Base-by-base conservation (phyloP, 2,113 vertebrate genomes). In the Zingel zingel region DNA sequence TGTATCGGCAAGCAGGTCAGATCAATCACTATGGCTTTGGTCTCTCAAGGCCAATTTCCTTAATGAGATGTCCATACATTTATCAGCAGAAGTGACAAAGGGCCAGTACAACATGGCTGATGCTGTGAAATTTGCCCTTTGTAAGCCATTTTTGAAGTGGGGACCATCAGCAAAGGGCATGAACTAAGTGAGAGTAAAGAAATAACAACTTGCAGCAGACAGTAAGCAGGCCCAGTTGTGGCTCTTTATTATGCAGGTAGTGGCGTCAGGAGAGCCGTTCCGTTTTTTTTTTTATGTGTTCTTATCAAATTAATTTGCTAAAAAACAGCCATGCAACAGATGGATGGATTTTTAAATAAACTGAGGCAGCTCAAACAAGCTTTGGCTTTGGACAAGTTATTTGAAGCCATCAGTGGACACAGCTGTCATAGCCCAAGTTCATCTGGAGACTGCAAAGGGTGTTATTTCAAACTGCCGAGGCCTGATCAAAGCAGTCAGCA, bases 51-150 rank as follows among this genome's bases (percentile, higher is more conserved):
- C 77, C 86, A 91, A 86, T 91, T 88, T 82, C 62, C 65, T 81
- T 92, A 92, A 91, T 88, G 76, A 89, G 45, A 82, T 70, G 54
- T 70, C 71, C 79, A 82, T 64, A 59, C 67, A 87, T 84, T 73
- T 73, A 80, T 92, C 75, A 88, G 68, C 43, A 30, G 59, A 53
- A 43, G 78, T 74, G 88, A 82, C 73, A 70, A 74, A n/a, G 39
- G 54, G 61, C 45, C 58, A 23, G 45, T 33, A 39, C 39, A 70
- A 88, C 56, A 80, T 85, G 73, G 79, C 67, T 76, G 59, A 77
- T 62, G 15, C 27, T 59, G 70, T 74, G 39, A 74, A 69, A 74
- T 50, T 19, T 74, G 58, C 30, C 75, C 43, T 81, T 84, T 78
- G 59, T 50, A 39, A 77, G 83, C n/a, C 64, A 25, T 54, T n/a